A percentile compares a stretch with the other conserved stretches of the same genome.
Evolutionary conservation across 1,140 invertebrate genomes (phyloP).

Genomic region (Adelges cooleyi): DNA sequence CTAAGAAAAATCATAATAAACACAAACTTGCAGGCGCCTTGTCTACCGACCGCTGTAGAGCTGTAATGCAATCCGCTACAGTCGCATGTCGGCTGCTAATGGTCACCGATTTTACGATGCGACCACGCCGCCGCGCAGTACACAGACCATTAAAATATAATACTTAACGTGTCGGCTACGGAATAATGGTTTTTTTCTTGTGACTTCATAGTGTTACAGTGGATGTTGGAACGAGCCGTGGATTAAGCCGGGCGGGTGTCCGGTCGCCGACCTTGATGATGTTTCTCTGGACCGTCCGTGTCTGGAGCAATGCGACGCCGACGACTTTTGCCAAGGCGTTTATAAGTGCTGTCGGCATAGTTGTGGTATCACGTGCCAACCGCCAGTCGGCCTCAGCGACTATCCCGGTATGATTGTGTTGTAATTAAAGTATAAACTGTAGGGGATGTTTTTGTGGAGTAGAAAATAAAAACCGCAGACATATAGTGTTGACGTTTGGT

Average conservation of each 20-base stretch:
- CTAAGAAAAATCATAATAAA: too few relatives aligned
- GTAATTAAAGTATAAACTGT: too few relatives aligned
- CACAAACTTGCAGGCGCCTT: too few relatives aligned
- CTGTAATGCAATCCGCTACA: too few relatives aligned
- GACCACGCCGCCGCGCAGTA: too few relatives aligned
- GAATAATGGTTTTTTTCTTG: not conserved
- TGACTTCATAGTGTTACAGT: conserved; percentile 28
- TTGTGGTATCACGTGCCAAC: conserved; percentile 51
- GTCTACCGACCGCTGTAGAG: too few relatives aligned
- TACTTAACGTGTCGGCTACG: not conserved
- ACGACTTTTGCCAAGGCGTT: conserved; percentile 50
- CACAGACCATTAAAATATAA: too few relatives aligned
- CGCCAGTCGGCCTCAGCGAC: conserved; percentile 44
- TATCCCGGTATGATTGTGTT: conserved; percentile 32
- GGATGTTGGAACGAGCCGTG: conserved; percentile 22
- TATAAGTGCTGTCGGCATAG: conserved; percentile 52
- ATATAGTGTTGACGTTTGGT: too few relatives aligned
- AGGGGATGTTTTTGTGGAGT: too few relatives aligned
- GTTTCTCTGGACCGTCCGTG: conserved; percentile 45
- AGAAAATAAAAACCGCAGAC: too few relatives aligned
- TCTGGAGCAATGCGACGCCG: conserved; percentile 46
- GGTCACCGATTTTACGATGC: too few relatives aligned
- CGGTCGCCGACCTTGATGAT: conserved; percentile 31
- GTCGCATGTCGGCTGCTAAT: too few relatives aligned
- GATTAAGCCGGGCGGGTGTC: conserved; percentile 38